These are phyloP conservation scores for Bombus breviceps DNA, from an alignment of 1,140 invertebrate species.

Conservation along the genomic window DNA sequence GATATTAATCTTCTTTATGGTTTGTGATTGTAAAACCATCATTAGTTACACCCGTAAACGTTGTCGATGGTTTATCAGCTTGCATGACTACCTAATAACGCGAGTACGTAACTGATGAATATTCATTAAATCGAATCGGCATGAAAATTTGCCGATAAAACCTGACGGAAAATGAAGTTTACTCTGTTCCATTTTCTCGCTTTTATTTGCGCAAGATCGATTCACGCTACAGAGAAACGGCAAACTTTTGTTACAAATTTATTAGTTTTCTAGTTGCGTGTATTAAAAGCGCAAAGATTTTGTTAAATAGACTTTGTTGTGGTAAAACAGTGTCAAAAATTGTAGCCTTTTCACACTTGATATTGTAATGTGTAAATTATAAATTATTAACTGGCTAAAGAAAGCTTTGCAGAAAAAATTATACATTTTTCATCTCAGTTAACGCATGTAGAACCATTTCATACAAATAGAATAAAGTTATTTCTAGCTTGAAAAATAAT, in stretches of 20 bases:
- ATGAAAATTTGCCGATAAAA: constrained; percentile 4
- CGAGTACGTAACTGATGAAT: background rate
- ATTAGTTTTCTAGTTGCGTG: background rate
- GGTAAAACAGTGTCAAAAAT: no score
- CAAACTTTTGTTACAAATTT: background rate
- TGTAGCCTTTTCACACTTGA: no score
- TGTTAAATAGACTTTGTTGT: no score
- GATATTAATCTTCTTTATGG: constrained; percentile 16
- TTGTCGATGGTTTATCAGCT: background rate
- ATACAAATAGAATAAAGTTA: background rate
- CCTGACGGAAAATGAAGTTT: background rate
- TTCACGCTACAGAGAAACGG: background rate
- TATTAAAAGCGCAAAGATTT: no score
- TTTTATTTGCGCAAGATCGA: background rate
- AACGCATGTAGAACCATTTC: no score
- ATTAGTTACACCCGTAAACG: background rate
- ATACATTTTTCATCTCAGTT: no score
- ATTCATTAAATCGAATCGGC: background rate
- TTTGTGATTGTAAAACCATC: background rate
- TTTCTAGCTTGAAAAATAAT: background rate
- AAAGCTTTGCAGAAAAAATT: background rate
- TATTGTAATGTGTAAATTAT: no score
- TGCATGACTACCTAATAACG: constrained; percentile 1
- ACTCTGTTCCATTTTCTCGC: background rate
- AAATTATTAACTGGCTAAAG: no score